A percentile compares a stretch with the other conserved stretches of the same genome.
These are phyloP conservation scores for Ataeniobius toweri DNA, from an alignment of 2,797 vertebrate species.

Conservation along the genomic window DNA sequence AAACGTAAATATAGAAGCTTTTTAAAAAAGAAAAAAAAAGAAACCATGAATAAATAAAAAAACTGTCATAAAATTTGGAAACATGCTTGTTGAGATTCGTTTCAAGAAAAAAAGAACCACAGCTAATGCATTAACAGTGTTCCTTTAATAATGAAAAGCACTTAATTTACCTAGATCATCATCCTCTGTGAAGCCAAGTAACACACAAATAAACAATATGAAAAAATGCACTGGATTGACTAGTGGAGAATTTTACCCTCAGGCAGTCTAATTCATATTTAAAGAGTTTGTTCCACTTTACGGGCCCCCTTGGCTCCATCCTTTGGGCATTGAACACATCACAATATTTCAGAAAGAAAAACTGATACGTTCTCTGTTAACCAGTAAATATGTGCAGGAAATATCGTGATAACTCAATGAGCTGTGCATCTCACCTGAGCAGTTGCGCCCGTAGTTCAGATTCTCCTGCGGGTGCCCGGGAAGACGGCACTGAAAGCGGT, in stretches of 20 bases:
- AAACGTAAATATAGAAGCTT: slow-evolving; percentile 72
- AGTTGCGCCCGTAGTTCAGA: slow-evolving; percentile 89
- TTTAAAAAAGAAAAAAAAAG: background rate
- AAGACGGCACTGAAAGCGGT: slow-evolving; percentile 96
- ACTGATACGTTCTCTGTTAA: slow-evolving; percentile 29
- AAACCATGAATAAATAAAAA: slow-evolving; percentile 19
- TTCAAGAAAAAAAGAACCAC: slow-evolving; percentile 58
- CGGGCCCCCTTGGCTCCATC: slow-evolving; percentile 42
- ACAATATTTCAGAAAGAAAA: slow-evolving; percentile 43
- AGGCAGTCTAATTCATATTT: slow-evolving; percentile 59
- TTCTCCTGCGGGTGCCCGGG: slow-evolving; percentile 92
- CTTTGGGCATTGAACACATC: slow-evolving; percentile 45
- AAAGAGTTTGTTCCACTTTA: slow-evolving; percentile 57
- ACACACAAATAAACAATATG: slow-evolving; percentile 73
- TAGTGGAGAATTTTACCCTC: slow-evolving; percentile 41
- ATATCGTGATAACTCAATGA: slow-evolving; percentile 1
- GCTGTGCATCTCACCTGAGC: slow-evolving; percentile 85
- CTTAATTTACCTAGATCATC: slow-evolving; percentile 83
- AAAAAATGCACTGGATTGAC: slow-evolving; percentile 58
- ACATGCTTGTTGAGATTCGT: slow-evolving; percentile 79
- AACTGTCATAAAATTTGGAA: slow-evolving; percentile 50
- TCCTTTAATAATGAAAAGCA: slow-evolving; percentile 59
- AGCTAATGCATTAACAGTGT: slow-evolving; percentile 54
- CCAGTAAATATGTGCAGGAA: slow-evolving; percentile 14
- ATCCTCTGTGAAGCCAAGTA: slow-evolving; percentile 77